A percentile compares a stretch with the other conserved stretches of the same genome.
Evolutionary conservation across 92 coral and sea anemone genomes (phyloP).

Genomic region (Parazoanthus atlanticus): DNA sequence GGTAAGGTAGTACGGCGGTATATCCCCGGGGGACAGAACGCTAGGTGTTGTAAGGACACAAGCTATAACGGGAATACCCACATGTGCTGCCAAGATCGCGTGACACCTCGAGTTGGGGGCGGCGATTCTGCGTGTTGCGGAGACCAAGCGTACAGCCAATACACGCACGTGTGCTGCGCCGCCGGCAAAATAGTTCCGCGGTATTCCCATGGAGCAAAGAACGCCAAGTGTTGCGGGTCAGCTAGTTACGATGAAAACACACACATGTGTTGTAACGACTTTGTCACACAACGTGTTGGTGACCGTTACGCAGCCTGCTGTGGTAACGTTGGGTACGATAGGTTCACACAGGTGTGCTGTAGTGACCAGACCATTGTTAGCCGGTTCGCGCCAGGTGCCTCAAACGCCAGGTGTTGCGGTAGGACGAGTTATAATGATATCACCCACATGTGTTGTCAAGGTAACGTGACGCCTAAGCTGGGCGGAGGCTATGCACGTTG

Average conservation of each 20-base stretch:
- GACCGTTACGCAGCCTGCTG: conserved; percentile 39
- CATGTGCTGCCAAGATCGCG: conserved; percentile 46
- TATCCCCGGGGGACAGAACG: conserved; percentile 45
- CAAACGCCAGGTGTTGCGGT: conserved; percentile 44
- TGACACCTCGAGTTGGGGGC: conserved; percentile 31
- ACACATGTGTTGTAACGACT: conserved; percentile 51
- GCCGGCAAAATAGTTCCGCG: conserved; percentile 13
- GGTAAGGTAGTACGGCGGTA: conserved; percentile 42
- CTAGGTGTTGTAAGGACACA: conserved; percentile 41
- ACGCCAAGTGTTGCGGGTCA: conserved; percentile 48
- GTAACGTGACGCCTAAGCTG: conserved; percentile 4
- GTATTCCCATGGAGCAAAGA: conserved; percentile 35
- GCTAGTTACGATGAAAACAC: conserved; percentile 24
- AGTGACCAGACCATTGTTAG: conserved; percentile 24
- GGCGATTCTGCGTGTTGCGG: conserved; percentile 42
- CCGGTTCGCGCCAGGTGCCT: conserved; percentile 37
- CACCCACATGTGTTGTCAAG: conserved; percentile 51
- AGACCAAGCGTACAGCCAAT: conserved; percentile 11
- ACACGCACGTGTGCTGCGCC: conserved; percentile 54
- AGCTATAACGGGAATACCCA: conserved; percentile 37
- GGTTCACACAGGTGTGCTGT: conserved; percentile 46
- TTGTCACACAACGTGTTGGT: conserved; percentile 39
- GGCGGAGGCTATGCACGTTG: conserved; percentile 35
- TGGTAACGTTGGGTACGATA: conserved; percentile 39
- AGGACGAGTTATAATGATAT: conserved; percentile 29